These are phyloP conservation scores for Hedychridium roseum DNA, from an alignment of 2,888 invertebrate genomes.

Conservation along the genomic window DNA sequence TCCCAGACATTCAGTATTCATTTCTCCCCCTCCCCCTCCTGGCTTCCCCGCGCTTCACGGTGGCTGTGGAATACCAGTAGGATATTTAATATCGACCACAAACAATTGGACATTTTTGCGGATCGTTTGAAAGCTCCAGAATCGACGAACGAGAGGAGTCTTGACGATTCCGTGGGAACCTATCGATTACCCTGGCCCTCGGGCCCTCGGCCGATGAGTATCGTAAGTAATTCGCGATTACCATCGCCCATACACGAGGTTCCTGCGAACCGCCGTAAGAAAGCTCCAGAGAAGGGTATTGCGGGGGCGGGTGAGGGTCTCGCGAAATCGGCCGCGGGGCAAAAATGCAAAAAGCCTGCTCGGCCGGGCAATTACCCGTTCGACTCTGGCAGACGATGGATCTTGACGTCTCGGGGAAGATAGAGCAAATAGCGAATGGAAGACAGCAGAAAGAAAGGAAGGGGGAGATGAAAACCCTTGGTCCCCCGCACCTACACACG, in stretches of 20 bases:
- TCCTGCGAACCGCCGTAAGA: constrained; percentile 24
- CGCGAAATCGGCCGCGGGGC: constrained; percentile 34
- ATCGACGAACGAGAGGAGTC: too few relatives aligned
- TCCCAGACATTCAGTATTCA: not conserved
- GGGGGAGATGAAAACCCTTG: too few relatives aligned
- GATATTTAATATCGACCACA: too few relatives aligned
- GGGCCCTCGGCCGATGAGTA: constrained; percentile 34
- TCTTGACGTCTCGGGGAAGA: not conserved
- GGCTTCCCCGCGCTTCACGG: too few relatives aligned
- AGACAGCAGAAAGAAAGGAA: not conserved
- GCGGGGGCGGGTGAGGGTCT: constrained; percentile 12
- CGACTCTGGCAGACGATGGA: constrained; percentile 32
- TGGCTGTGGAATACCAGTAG: too few relatives aligned
- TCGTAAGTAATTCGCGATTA: constrained; percentile 52
- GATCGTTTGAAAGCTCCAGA: too few relatives aligned
- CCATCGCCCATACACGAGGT: constrained; percentile 29
- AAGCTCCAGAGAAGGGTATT: not conserved
- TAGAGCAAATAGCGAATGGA: not conserved
- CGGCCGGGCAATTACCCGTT: constrained; percentile 45
- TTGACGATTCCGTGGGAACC: too few relatives aligned
- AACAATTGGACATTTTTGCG: too few relatives aligned
- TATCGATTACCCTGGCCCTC: too few relatives aligned
- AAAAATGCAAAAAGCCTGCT: constrained; percentile 38
- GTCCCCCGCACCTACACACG: too few relatives aligned
- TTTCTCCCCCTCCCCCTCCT: constrained; percentile 5